These are phyloP conservation scores for Poecilus cupreus DNA, from an alignment of 2,888 invertebrate species.

Conservation along the genomic window DNA sequence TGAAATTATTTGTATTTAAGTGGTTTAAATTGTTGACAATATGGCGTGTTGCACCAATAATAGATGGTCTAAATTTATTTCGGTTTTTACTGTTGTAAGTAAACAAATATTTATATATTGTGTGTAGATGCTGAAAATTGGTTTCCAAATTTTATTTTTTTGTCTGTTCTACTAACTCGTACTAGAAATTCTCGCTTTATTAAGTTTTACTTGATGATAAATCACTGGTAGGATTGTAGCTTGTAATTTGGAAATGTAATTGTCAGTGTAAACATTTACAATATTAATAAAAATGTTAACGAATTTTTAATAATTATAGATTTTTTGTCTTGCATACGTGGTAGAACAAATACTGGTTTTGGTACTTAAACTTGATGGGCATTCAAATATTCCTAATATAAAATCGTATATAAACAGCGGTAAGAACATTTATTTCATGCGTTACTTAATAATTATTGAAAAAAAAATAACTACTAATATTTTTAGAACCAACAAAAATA, in stretches of 20 bases:
- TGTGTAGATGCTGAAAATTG: too few relatives aligned
- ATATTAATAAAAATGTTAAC: too few relatives aligned
- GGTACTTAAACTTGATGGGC: too few relatives aligned
- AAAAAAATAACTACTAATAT: not conserved
- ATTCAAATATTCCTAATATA: not conserved
- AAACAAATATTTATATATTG: not conserved
- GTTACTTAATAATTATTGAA: not conserved
- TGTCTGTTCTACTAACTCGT: too few relatives aligned
- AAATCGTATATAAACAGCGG: not conserved
- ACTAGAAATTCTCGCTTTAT: too few relatives aligned
- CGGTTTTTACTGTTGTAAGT: conserved; percentile 6
- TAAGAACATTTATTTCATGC: not conserved
- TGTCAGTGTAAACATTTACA: too few relatives aligned
- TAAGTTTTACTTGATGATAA: too few relatives aligned
- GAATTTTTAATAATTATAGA: not conserved
- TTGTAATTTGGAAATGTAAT: too few relatives aligned
- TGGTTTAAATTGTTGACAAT: conserved; percentile 1
- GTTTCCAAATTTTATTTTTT: too few relatives aligned
- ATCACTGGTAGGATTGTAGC: too few relatives aligned
- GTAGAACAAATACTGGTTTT: not conserved
- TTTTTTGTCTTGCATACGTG: not conserved
- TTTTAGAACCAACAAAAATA: not conserved
- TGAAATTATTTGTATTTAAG: conserved; percentile 1
- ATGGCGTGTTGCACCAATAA: conserved; percentile 8
- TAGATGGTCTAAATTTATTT: not conserved